Percentiles rank a stretch among this genome's conserved stretches.
Conservation (phyloP, 2,797 vertebrate species). For the Danio albolineatus region DNA sequence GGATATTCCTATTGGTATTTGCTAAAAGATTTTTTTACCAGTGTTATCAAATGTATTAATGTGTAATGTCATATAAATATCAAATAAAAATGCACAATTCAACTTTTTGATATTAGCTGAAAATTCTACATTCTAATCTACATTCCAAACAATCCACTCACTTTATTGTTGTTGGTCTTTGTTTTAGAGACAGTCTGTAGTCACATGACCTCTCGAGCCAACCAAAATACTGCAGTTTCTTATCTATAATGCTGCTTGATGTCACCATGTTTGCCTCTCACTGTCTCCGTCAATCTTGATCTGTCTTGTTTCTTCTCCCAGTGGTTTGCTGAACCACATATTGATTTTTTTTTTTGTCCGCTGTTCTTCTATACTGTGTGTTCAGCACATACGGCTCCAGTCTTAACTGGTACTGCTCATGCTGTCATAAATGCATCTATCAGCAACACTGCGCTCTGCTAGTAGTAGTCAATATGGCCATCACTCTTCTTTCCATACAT, state of each 20-base stretch:
- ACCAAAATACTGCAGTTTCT: background rate
- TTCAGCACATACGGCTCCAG: background rate
- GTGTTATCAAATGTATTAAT: no score
- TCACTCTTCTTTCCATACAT: background rate
- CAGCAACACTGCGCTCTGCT: background rate
- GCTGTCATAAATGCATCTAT: background rate
- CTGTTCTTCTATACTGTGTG: background rate
- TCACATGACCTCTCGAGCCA: background rate
- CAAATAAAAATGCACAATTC: no score
- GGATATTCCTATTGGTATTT: background rate
- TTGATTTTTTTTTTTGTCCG: background rate
- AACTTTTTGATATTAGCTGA: no score
- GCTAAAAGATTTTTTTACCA: no score
- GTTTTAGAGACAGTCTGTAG: background rate
- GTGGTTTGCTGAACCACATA: constrained; percentile 1
- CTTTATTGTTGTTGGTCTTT: no score
- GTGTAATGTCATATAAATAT: no score
- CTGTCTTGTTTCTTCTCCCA: background rate
- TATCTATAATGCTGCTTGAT: background rate
- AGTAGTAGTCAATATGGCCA: background rate
- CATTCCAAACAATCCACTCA: no score
- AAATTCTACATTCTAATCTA: no score
- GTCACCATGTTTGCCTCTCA: background rate
- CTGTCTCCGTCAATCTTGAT: background rate
- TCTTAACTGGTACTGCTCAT: background rate